These are phyloP conservation scores for Ditylenchus dipsaci DNA, from an alignment of 1,140 invertebrate species.

Conservation along the genomic window DNA sequence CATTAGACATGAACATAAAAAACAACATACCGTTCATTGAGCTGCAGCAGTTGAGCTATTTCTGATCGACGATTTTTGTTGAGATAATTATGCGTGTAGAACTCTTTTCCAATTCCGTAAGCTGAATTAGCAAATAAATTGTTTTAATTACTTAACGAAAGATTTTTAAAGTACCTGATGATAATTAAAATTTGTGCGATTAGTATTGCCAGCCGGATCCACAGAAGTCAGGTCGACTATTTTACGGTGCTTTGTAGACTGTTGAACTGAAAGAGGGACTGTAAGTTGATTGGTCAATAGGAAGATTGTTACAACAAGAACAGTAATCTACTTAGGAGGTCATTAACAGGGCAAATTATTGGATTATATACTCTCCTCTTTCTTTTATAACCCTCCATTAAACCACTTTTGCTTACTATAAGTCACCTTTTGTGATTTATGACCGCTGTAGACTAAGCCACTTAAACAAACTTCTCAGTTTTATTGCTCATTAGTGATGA, in stretches of 20 bases:
- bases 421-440: background rate
- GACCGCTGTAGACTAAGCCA: background rate
- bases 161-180: constrained; percentile 90
- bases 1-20: background rate
- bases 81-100: constrained; percentile 98
- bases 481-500: background rate
- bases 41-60: constrained; percentile 86
- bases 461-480: too few relatives aligned
- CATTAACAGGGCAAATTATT: background rate
- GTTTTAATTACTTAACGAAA: background rate
- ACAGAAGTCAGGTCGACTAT: too few relatives aligned
- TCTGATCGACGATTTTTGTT: constrained; percentile 90
- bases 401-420: constrained; percentile 6
- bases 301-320: background rate
- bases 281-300: background rate
- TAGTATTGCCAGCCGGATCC: constrained; percentile 11
- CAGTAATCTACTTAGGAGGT: constrained; percentile 3
- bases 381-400: background rate
- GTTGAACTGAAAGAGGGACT: background rate
- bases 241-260: constrained; percentile 12
- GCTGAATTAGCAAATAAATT: background rate
- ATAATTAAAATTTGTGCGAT: constrained; percentile 49
- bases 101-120: constrained; percentile 81
- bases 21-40: constrained; percentile 76
- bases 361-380: too few relatives aligned